These are phyloP conservation scores for Illadopsis cleaveri DNA, from an alignment of 2,113 vertebrate species.

Conservation along the genomic window DNA sequence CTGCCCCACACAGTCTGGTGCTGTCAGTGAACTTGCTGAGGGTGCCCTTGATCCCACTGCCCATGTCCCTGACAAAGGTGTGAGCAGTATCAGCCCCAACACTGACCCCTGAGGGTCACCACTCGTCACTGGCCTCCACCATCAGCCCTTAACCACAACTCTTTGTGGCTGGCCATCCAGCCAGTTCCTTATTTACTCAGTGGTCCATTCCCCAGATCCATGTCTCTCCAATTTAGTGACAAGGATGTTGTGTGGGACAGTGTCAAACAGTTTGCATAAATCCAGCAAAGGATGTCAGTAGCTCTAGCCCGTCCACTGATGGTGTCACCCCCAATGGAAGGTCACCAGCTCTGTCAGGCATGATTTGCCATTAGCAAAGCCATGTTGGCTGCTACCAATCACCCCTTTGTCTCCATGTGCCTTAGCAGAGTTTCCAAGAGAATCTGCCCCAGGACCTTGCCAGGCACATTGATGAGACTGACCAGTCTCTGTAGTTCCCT, in stretches of 20 bases:
- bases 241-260: not conserved
- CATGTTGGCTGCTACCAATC: not conserved
- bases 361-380: not conserved
- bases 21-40: not conserved
- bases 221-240: not conserved
- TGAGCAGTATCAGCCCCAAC: not conserved
- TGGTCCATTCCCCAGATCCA: too few relatives aligned
- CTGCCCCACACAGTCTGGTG: not conserved
- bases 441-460: not conserved
- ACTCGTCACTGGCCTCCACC: too few relatives aligned
- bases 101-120: not conserved
- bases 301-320: not conserved
- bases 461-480: not conserved
- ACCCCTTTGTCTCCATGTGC: not conserved
- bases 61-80: not conserved
- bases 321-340: not conserved
- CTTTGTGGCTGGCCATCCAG: too few relatives aligned
- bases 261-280: too few relatives aligned
- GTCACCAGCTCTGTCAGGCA: not conserved
- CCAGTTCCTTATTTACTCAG: too few relatives aligned
- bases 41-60: not conserved
- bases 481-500: rapidly evolving
- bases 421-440: not conserved
- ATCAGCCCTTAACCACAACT: too few relatives aligned
- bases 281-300: not conserved